Evolutionary conservation across 2,888 invertebrate species (phyloP).

Genomic region (Chymomyza fuscimana): DNA sequence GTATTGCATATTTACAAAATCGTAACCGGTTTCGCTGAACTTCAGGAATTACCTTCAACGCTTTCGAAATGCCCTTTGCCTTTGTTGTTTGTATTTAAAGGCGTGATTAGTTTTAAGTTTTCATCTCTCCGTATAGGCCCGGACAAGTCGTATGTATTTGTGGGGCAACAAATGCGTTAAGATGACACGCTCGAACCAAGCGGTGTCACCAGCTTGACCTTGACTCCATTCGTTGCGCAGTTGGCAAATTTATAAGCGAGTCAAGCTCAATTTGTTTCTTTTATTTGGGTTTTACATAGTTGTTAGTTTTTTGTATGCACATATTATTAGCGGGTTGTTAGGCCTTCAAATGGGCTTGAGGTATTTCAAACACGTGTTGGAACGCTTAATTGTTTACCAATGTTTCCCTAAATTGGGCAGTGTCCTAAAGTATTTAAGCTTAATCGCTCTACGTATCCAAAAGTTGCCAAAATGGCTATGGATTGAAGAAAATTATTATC

Average conservation of each 20-base stretch:
- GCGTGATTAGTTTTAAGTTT: not conserved
- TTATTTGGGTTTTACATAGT: not conserved
- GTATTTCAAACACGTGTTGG: not conserved
- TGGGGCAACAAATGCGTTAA: slow-evolving; percentile 31
- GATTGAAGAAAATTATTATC: too few species aligned
- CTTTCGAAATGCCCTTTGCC: slow-evolving; percentile 53
- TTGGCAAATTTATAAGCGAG: slow-evolving; percentile 24
- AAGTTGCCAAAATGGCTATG: too few species aligned
- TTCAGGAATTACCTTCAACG: slow-evolving; percentile 53
- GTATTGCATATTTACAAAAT: not conserved
- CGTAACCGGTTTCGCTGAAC: slow-evolving; percentile 62
- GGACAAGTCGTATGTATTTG: slow-evolving; percentile 16
- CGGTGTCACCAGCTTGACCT: slow-evolving; percentile 49
- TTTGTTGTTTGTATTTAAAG: not conserved
- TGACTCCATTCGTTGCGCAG: slow-evolving; percentile 54
- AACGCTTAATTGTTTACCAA: not conserved
- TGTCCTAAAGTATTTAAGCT: not conserved
- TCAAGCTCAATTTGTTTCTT: not conserved
- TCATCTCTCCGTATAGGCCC: not conserved
- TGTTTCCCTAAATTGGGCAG: not conserved
- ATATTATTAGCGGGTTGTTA: not conserved
- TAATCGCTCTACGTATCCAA: not conserved
- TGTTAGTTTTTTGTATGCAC: not conserved
- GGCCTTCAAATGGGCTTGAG: not conserved
- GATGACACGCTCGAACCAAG: slow-evolving; percentile 14